Conservation (phyloP, 2,113 vertebrate genomes). For the Bubo bubo region DNA sequence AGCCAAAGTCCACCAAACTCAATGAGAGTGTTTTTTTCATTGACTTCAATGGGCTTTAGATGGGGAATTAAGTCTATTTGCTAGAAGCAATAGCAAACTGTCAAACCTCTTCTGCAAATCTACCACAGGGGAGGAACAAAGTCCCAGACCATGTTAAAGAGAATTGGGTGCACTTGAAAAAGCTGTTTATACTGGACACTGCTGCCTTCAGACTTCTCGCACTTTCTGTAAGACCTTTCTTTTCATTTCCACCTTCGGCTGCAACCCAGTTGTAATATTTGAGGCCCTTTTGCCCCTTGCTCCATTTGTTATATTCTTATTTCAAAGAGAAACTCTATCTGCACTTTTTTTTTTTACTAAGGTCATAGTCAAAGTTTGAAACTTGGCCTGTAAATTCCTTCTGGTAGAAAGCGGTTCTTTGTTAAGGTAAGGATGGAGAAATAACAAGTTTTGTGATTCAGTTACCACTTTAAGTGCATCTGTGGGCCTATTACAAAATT, state of each 20-base stretch:
- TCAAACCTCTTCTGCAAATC: neutral
- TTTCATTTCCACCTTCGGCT: neutral
- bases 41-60: neutral
- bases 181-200: constrained; percentile 3
- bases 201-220: neutral
- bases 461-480: neutral
- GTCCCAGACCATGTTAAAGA: neutral
- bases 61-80: neutral
- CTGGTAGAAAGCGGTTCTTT: neutral
- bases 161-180: neutral
- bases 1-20: neutral
- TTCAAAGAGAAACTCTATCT: neutral
- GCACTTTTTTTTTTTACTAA: neutral
- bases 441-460: neutral
- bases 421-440: neutral
- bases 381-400: neutral
- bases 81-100: neutral
- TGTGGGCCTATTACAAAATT: neutral
- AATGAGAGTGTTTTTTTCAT: neutral
- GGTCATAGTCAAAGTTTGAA: neutral
- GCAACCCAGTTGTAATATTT: neutral
- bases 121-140: neutral
- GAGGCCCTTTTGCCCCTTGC: neutral
- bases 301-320: neutral
- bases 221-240: neutral